Evolutionary conservation across 2,888 invertebrate species (phyloP), one percentile per base, ranked within the genome.

Genomic region (Epistrophe eligans): DNA sequence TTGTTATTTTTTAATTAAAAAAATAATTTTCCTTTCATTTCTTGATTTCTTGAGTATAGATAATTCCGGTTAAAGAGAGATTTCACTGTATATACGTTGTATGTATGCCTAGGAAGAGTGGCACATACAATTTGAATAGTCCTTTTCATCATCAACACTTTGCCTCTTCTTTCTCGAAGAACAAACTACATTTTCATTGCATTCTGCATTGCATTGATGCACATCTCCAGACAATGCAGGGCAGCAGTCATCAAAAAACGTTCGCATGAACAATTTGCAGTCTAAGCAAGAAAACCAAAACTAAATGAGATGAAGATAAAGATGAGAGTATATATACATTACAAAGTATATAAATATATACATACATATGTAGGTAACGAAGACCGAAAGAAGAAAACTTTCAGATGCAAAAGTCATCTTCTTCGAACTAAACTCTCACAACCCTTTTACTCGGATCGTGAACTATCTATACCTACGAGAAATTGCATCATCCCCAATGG

Each of bases 341-440:
- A 35, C 32, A 24, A 1, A 4, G 7, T 32, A 32, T 32, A 6
- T 32, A 32, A 6, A 32, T 32, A 7, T 45, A 45, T n/a, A 32
- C 5, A 6, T 32, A 32, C 0, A 32, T 32, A 7, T 45, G n/a
- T n/a, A n/a, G 52, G n/a, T 38, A 38, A 24, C 24, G 15, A 24
- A 43, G 13, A 62, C 43, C n/a, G 8, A 28, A 50, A 38, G 48
- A 50, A 50, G 40, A 24, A 24, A 79, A 83, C 83, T 76, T 87
- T 50, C 79, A 71, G 76, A 87, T 72, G 71, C 79, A 72, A 40
- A 66, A 58, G 73, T 55, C 73, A 57, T 66, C 40, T 64, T 62
- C 70, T 48, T 77, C 77, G 40, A 35, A 43, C 32, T n/a, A 13
- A 52, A 40, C 52, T 50, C 15, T 24, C 48, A 24, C 62, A 62